Conservation (phyloP, 2,888 invertebrate genomes). For the Resseliella maxima region DNA sequence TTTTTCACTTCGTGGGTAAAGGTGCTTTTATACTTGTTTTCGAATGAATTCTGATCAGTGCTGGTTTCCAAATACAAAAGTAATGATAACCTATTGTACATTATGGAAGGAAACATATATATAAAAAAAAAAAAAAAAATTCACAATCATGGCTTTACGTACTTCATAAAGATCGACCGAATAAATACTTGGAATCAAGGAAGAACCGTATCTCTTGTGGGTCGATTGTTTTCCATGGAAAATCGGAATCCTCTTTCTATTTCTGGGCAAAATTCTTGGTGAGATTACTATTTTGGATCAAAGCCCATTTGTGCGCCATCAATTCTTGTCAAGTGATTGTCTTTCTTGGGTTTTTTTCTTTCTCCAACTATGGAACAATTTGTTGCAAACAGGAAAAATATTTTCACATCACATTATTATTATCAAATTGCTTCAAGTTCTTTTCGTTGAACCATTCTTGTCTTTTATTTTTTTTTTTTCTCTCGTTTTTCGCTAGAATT, state of each 20-base stretch:
- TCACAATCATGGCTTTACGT: too few relatives aligned
- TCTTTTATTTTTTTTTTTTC: slow-evolving; percentile 17
- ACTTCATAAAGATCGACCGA: background rate
- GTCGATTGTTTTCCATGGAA: slow-evolving; percentile 22
- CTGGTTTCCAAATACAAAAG: background rate
- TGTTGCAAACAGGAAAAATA: background rate
- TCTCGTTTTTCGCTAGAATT: background rate
- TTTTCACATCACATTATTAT: slow-evolving; percentile 23
- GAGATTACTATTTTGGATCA: slow-evolving; percentile 5
- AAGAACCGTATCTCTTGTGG: slow-evolving; percentile 34
- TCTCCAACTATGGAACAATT: too few relatives aligned
- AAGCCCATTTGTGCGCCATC: slow-evolving; percentile 1
- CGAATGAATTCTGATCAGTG: slow-evolving; percentile 29
- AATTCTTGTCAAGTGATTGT: background rate
- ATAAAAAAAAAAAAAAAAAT: too few relatives aligned
- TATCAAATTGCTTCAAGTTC: background rate
- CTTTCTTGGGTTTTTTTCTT: background rate
- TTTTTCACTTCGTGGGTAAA: background rate
- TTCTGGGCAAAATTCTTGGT: background rate
- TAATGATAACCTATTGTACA: slow-evolving; percentile 2
- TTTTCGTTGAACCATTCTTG: background rate
- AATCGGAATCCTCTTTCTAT: background rate
- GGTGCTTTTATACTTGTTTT: slow-evolving; percentile 24
- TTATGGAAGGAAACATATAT: background rate
- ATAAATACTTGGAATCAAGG: slow-evolving; percentile 51